Evolutionary conservation across 2,888 invertebrate genomes (phyloP), one percentile per base, ranked within the genome.

Genomic region (Capitulum mitella): DNA sequence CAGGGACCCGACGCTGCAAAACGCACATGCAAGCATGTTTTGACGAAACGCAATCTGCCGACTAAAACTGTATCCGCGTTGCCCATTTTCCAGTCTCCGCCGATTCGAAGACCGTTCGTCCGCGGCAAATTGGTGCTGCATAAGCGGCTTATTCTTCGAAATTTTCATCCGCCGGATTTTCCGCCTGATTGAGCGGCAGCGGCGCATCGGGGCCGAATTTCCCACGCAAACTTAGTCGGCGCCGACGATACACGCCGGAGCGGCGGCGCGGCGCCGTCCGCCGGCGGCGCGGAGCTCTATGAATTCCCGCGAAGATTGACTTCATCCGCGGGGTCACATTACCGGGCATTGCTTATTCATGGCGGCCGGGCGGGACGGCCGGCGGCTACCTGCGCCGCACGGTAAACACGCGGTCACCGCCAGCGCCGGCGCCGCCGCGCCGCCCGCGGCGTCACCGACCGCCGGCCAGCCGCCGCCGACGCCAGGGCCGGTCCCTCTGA

Each of bases 281-380:
- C 34, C 19, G 64, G 3, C 19, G 19, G 34, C 16, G 3, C 19
- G 19, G 34, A 6, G 19, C 32, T 19, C 34, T 14, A 32, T 34
- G 34, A 64, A 34, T 64, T 64, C 64, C 19, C 64, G 64, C 70
- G 22, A n/a, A 70, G 40, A 37, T 40, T 37, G 70, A 37, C 70
- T 37, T 40, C 26, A 12, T 70, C 70, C 29, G 29, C 70, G 37
- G 70, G 37, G 14, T 37, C 19, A 26, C 37, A 70, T 70, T 70
- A 70, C 70, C 40, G 26, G 1, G 26, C 70, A 70, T 70, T 70
- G 70, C 37, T 70, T 70, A 70, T 70, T 70, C 70, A 70, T 70
- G 37, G 70, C 12, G 10, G 37, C 6, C 37, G 37, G 70, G 29
- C 10, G 37, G 40, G 22, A 12, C 2, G 22, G 70, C 29, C 40